Evolutionary conservation across 37 sponge, comb jelly and placozoan genomes (phyloP).

Genomic region (Halisarca cf. caerulea): DNA sequence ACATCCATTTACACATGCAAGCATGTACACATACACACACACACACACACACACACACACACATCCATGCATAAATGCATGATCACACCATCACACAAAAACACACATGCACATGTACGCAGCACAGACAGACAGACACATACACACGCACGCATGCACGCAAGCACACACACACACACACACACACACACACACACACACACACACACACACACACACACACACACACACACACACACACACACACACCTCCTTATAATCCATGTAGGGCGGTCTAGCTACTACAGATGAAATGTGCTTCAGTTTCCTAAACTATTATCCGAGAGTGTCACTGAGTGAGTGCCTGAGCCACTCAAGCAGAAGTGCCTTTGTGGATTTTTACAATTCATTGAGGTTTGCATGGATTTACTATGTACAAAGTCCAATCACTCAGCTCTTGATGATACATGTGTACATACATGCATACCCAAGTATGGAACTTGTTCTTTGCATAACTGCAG

Average conservation of each 20-base stretch:
- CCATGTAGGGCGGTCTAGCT: conserved; percentile 22
- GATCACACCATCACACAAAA: too few species aligned
- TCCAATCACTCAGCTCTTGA: background rate
- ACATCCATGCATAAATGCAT: too few species aligned
- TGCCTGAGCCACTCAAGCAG: background rate
- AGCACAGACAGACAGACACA: background rate
- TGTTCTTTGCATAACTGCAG: too few species aligned
- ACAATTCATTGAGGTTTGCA: background rate
- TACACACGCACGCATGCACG: background rate
- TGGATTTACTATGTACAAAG: background rate
- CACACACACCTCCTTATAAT: background rate
- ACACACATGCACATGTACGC: too few species aligned
- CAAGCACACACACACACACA: conserved; percentile 1
- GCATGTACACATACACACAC: too few species aligned
- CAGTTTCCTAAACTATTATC: conserved; percentile 5
- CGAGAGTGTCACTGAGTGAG: background rate
- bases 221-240: too few species aligned
- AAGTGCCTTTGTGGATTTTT: background rate
- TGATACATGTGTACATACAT: background rate
- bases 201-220: too few species aligned
- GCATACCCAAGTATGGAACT: too few species aligned
- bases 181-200: conserved; percentile 19
- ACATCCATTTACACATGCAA: too few species aligned
- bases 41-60: too few species aligned
- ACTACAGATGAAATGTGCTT: conserved; percentile 27